Evolutionary conservation across 2,113 vertebrate genomes (phyloP).

Genomic region (Hassar affinis): DNA sequence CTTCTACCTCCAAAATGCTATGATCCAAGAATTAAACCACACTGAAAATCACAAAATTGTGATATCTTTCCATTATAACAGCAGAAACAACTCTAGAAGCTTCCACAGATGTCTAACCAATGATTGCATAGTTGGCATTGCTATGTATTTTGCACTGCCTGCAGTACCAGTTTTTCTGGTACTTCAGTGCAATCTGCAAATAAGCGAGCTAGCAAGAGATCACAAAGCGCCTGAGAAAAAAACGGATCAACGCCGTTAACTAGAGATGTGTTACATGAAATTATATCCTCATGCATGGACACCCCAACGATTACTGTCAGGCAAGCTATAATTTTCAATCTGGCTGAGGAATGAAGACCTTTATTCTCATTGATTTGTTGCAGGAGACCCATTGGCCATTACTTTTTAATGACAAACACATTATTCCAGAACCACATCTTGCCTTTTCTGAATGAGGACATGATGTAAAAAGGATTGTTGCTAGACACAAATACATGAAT

Average conservation of each 20-base stretch:
- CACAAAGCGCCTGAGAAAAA: constrained; percentile 60
- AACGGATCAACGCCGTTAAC: constrained; percentile 61
- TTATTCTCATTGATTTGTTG: constrained; percentile 77
- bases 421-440: constrained; percentile 8
- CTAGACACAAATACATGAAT: background rate
- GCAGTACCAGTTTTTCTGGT: too few species aligned
- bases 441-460: constrained; percentile 31
- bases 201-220: background rate
- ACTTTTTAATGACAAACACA: constrained; percentile 54
- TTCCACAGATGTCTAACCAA: too few species aligned
- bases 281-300: constrained; percentile 58
- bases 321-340: constrained; percentile 74
- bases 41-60: too few species aligned
- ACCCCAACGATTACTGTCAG: constrained; percentile 68
- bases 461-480: background rate
- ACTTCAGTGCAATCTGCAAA: constrained; percentile 71
- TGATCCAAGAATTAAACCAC: too few species aligned
- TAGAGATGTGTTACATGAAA: constrained; percentile 63
- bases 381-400: constrained; percentile 73
- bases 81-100: too few species aligned
- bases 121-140: too few species aligned
- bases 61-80: too few species aligned
- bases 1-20: too few species aligned
- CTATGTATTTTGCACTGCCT: too few species aligned
- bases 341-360: constrained; percentile 66